A percentile compares a stretch with the other conserved stretches of the same genome.
These are phyloP conservation scores for Neoascia interrupta DNA, from an alignment of 2,888 invertebrate species.

Conservation along the genomic window DNA sequence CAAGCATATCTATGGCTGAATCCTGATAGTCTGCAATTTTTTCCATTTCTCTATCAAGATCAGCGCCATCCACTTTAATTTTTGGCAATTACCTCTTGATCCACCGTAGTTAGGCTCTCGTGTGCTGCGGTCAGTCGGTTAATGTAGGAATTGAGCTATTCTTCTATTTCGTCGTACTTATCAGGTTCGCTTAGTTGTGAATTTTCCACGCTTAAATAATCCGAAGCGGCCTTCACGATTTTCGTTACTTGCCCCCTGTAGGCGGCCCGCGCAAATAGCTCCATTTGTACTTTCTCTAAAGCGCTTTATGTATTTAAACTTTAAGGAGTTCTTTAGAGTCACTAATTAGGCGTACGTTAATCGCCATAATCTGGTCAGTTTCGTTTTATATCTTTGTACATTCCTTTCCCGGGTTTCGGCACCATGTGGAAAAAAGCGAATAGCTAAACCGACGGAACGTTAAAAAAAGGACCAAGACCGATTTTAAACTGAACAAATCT, in stretches of 20 bases:
- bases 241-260: constrained; percentile 19
- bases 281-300: not conserved
- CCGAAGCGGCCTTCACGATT: constrained; percentile 7
- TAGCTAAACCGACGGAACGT: too few species aligned
- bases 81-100: not conserved
- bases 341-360: too few species aligned
- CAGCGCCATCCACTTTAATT: constrained; percentile 7
- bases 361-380: too few species aligned
- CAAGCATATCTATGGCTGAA: constrained; percentile 19
- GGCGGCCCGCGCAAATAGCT: constrained; percentile 11
- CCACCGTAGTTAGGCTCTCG: not conserved
- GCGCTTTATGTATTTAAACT: too few species aligned
- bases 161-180: constrained; percentile 13
- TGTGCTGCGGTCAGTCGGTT: constrained; percentile 16
- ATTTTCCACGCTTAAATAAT: constrained; percentile 1
- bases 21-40: constrained; percentile 24
- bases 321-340: too few species aligned
- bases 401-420: too few species aligned
- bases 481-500: too few species aligned
- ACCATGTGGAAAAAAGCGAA: constrained; percentile 8
- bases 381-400: not conserved
- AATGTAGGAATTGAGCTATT: constrained; percentile 3
- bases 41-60: constrained; percentile 11
- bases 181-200: constrained; percentile 1
- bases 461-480: too few species aligned